Evolutionary conservation across 2,888 invertebrate genomes (phyloP).

Genomic region (Cylindroiulus punctatus): DNA sequence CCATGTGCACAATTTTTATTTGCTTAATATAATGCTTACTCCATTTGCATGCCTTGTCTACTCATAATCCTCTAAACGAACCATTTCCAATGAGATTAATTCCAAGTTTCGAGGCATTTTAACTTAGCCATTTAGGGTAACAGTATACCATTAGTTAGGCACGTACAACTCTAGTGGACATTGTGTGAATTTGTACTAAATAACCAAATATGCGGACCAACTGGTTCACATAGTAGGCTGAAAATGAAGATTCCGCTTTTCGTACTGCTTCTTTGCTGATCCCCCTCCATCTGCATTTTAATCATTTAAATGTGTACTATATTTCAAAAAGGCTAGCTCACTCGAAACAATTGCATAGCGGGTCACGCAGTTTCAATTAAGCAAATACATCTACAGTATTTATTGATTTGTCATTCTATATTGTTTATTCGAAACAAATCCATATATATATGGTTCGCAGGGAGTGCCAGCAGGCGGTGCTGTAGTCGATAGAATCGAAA

Average conservation of each 20-base stretch:
- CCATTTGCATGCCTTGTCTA: slow-evolving; percentile 43
- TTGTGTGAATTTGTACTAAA: slow-evolving; percentile 19
- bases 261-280: background rate
- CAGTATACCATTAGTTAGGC: background rate
- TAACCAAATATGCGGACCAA: background rate
- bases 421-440: background rate
- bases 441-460: no score
- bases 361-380: background rate
- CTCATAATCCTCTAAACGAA: slow-evolving; percentile 26
- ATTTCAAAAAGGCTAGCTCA: background rate
- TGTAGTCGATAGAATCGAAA: no score
- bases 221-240: slow-evolving; percentile 43
- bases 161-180: background rate
- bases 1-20: background rate
- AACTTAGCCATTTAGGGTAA: background rate
- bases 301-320: background rate
- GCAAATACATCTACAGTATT: background rate
- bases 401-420: slow-evolving; percentile 12
- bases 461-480: no score
- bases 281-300: background rate
- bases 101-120: background rate
- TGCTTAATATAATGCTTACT: background rate
- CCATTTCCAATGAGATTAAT: slow-evolving; percentile 29
- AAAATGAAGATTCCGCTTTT: background rate
- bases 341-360: background rate